Base-by-base conservation (phyloP, 2,797 vertebrate species). In the Microctenopoma lineatum region DNA sequence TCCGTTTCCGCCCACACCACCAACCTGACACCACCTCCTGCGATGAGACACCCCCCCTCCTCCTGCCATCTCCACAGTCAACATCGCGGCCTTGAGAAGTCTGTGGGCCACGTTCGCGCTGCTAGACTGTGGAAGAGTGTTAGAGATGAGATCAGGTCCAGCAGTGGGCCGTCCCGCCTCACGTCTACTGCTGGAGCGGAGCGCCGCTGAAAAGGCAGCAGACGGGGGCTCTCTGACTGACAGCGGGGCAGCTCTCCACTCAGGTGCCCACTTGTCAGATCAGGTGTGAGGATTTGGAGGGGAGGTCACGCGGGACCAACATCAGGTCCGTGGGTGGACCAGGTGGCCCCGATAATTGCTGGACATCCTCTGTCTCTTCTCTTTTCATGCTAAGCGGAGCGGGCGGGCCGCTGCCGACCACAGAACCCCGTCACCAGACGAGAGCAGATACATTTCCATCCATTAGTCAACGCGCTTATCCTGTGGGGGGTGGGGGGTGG, bases 191-290 rank as follows among this genome's bases (percentile, higher is more conserved):
- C 60, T 76, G 41, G 15, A 38, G 26, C 32, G 8, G 54, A 53
- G 55, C 39, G 1, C 39, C 0, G 34, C 1, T 55, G 52, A 48
- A 56, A 73, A 70, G 59, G n/a, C 0, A 59, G 63, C n/a, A 70
- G 54, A 70, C 46, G 29, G 46, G 50, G 65, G 29, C 52, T 42
- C 47, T 72, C 41, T 2, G 26, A 5, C 55, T 4, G 42, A 50
- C 38, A 5, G 54, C 4, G 3, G 56, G 70, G 69, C 32, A 7
- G 62, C 76, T 75, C 84, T 79, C 59, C 5, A 68, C 81, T 84
- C 79, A 82, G 84, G 75, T 75, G 74, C 67, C 79, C 73, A 77
- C 83, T 81, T 52, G 41, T 59, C 50, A 39, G 62, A 71, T 66
- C 56, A 27, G 50, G 65, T 21, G 66, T 54, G 82, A 68, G 65